A percentile compares a stretch with the other conserved stretches of the same genome.
Evolutionary conservation across 2,888 invertebrate genomes (phyloP).

Genomic region (Heterodera filipjevi): DNA sequence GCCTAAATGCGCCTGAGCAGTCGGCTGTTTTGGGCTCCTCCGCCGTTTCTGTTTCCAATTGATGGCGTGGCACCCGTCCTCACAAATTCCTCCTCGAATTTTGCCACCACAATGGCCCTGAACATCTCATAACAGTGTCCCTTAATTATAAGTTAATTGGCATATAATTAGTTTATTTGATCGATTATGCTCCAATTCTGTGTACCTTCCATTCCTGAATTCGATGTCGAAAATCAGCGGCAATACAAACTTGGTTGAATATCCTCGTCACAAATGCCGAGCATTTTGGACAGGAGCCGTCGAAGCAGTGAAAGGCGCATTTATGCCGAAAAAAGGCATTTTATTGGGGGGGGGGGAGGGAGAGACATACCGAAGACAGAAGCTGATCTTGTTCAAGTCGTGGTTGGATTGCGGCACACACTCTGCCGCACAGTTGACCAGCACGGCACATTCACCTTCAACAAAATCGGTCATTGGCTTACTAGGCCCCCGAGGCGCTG

Average conservation of each 20-base stretch:
- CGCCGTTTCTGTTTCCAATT: constrained; percentile 43
- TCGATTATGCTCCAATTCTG: neutral
- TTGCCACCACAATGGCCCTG: constrained; percentile 53
- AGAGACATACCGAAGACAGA: constrained; percentile 51
- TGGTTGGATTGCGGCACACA: constrained; percentile 52
- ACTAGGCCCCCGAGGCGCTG: no score
- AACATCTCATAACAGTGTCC: constrained; percentile 63
- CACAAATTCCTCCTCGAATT: constrained; percentile 52
- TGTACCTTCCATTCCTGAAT: constrained; percentile 46
- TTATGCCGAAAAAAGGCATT: constrained; percentile 38
- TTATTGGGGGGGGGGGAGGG: constrained; percentile 39
- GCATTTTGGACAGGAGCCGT: constrained; percentile 58
- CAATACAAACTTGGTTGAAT: constrained; percentile 60
- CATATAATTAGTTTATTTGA: constrained; percentile 4
- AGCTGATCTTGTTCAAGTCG: constrained; percentile 57
- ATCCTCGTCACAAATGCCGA: constrained; percentile 59
- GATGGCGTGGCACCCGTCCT: constrained; percentile 45
- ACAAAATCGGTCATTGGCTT: constrained; percentile 16
- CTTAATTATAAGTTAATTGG: constrained; percentile 32
- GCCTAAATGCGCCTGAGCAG: constrained; percentile 2
- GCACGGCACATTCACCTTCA: constrained; percentile 51
- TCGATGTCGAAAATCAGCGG: constrained; percentile 52
- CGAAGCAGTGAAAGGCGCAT: constrained; percentile 61
- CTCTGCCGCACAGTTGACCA: constrained; percentile 56
- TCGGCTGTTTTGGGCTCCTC: neutral